Percentiles rank a stretch among this genome's conserved stretches.
phyloP scores from a whole-genome alignment of 2,888 invertebrate genomes.

The Argyra leucocephala region DNA sequence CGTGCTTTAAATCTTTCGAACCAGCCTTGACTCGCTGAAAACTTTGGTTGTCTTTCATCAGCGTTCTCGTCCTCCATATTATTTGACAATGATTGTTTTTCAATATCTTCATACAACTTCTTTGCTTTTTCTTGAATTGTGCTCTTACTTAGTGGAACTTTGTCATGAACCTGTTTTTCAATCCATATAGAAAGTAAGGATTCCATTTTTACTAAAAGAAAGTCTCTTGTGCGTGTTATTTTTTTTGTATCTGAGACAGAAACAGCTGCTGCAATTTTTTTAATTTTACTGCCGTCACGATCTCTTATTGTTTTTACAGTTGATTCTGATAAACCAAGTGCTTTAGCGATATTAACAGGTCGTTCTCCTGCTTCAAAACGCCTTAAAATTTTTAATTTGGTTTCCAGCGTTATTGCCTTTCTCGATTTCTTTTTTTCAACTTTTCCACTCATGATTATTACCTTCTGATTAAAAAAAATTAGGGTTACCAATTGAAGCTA shows the following conservation, averaged over 20 bases:
- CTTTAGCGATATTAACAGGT: conserved; percentile 7
- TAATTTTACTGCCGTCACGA: conserved; percentile 20
- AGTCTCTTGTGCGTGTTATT: conserved; percentile 13
- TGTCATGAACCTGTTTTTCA: conserved; percentile 16
- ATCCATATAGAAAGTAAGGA: conserved; percentile 21
- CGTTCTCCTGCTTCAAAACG: conserved; percentile 3
- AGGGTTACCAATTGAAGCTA: neutral
- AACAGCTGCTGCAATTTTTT: conserved; percentile 14
- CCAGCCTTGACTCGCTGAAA: conserved; percentile 24
- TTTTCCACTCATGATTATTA: neutral
- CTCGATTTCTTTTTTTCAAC: neutral
- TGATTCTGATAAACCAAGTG: neutral
- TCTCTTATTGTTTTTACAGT: conserved; percentile 17
- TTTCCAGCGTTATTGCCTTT: conserved; percentile 9
- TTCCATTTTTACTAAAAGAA: conserved; percentile 19
- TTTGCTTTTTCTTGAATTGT: conserved; percentile 22
- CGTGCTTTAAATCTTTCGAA: conserved; percentile 24
- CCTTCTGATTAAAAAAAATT: neutral
- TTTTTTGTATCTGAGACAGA: neutral
- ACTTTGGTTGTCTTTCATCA: neutral
- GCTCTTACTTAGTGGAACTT: conserved; percentile 20
- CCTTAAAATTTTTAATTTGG: conserved; percentile 5
- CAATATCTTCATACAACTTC: conserved; percentile 19
- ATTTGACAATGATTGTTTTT: conserved; percentile 8
- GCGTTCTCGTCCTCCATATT: neutral